phyloP scores from a whole-genome alignment of 2,797 vertebrate genomes.

The Acanthornis magna region DNA sequence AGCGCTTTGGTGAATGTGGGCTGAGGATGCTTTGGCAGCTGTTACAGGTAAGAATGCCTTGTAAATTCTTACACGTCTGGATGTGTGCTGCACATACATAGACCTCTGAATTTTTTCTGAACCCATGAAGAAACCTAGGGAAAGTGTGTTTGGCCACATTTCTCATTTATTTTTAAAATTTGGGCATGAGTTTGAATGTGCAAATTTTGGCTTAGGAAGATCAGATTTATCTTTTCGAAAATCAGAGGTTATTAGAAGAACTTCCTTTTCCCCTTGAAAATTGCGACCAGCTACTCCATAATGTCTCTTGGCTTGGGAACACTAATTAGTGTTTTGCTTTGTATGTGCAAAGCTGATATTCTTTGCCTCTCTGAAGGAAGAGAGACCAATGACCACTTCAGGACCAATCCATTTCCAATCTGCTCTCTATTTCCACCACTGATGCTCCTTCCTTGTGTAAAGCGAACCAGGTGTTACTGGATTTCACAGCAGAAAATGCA shows the following conservation, averaged over 20 bases:
- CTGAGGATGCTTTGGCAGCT: neutral
- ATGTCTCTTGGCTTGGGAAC: neutral
- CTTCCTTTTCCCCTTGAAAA: neutral
- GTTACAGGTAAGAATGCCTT: neutral
- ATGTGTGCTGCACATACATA: neutral
- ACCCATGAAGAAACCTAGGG: neutral
- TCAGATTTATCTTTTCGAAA: neutral
- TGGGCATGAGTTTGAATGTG: neutral
- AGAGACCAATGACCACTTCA: neutral
- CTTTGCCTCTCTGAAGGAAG: neutral
- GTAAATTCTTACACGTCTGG: neutral
- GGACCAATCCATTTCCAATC: neutral
- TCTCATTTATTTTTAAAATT: neutral
- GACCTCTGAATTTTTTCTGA: neutral
- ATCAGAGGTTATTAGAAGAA: neutral
- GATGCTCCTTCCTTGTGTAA: neutral
- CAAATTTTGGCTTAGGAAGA: neutral
- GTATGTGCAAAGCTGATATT: neutral
- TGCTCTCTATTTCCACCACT: neutral
- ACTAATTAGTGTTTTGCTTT: neutral
- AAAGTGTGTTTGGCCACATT: fast-evolving
- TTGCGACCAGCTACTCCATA: neutral
- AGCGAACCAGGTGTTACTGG: neutral
- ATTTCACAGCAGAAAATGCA: neutral
- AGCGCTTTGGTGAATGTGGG: neutral